phyloP scores from a whole-genome alignment of 2,888 invertebrate genomes.

The Pinctada fucata region DNA sequence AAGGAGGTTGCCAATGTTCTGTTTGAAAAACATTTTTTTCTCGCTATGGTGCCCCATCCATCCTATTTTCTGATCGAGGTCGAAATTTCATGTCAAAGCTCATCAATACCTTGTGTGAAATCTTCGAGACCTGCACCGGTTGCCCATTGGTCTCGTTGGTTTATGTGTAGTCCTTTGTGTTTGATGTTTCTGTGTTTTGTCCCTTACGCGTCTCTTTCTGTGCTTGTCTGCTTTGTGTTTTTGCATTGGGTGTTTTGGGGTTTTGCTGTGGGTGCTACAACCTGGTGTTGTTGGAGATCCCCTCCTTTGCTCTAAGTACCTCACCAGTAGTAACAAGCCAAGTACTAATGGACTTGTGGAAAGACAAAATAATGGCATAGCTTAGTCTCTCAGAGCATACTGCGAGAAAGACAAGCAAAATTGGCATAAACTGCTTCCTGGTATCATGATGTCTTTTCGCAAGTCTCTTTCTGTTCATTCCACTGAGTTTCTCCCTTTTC shows the following conservation, averaged over 20 bases:
- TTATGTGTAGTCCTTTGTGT: no score
- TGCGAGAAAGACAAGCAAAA: slow-evolving; percentile 20
- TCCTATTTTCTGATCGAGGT: no score
- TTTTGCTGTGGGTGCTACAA: no score
- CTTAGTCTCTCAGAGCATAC: slow-evolving; percentile 22
- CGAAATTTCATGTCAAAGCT: slow-evolving; percentile 13
- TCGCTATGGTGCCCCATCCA: no score
- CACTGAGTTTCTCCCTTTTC: slow-evolving; percentile 15
- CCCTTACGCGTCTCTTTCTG: no score
- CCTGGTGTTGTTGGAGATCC: no score
- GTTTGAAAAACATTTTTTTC: no score
- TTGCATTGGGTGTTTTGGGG: no score
- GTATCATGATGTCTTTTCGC: neutral
- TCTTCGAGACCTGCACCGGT: slow-evolving; percentile 23
- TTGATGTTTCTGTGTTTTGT: no score
- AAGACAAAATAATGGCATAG: slow-evolving; percentile 14
- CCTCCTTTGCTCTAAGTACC: neutral
- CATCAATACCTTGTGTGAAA: slow-evolving; percentile 20
- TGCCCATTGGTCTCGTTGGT: no score
- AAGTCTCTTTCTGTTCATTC: slow-evolving; percentile 11
- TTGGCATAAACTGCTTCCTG: slow-evolving; percentile 6
- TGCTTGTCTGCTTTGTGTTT: no score
- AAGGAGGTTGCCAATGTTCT: no score
- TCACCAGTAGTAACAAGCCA: neutral
- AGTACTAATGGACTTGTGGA: neutral